These are phyloP conservation scores for Selene dorsalis DNA, from an alignment of 2,797 vertebrate species.

Conservation along the genomic window DNA sequence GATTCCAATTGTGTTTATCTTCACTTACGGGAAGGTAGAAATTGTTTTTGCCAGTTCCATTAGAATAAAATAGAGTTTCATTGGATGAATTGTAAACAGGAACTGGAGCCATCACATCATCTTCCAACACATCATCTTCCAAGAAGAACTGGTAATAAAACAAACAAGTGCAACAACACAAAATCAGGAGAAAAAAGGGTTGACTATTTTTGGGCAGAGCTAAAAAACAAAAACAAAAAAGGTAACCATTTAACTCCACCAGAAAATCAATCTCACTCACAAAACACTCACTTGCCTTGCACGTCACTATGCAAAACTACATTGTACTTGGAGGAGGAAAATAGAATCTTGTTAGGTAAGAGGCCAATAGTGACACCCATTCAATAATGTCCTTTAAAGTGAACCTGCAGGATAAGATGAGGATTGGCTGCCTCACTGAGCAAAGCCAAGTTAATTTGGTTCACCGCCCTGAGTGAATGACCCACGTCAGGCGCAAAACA, in stretches of 20 bases:
- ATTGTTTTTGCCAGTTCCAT: conserved; percentile 86
- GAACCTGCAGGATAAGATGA: conserved; percentile 65
- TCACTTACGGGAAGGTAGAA: conserved; percentile 97
- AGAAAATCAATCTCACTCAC: conserved; percentile 18
- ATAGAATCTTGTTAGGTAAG: conserved; percentile 71
- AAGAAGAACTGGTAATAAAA: conserved; percentile 90
- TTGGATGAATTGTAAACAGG: conserved; percentile 90
- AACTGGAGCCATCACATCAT: conserved; percentile 75
- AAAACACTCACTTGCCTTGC: conserved; percentile 14
- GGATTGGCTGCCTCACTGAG: conserved; percentile 66
- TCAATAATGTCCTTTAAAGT: conserved; percentile 73
- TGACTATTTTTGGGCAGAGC: background rate
- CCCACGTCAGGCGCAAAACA: conserved; percentile 74
- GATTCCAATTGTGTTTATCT: background rate
- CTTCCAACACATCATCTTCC: conserved; percentile 87
- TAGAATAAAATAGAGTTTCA: conserved; percentile 81
- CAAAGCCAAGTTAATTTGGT: conserved; percentile 74
- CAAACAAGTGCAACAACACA: conserved; percentile 8
- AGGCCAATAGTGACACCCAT: conserved; percentile 69
- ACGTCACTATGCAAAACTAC: conserved; percentile 19
- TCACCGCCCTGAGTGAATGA: conserved; percentile 71
- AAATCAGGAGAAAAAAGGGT: conserved; percentile 27
- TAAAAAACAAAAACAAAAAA: too few relatives aligned
- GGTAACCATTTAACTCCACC: background rate
- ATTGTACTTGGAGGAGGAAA: conserved; percentile 49